Evolutionary conservation across 2,113 vertebrate species (phyloP).

Genomic region (Picathartes gymnocephalus): DNA sequence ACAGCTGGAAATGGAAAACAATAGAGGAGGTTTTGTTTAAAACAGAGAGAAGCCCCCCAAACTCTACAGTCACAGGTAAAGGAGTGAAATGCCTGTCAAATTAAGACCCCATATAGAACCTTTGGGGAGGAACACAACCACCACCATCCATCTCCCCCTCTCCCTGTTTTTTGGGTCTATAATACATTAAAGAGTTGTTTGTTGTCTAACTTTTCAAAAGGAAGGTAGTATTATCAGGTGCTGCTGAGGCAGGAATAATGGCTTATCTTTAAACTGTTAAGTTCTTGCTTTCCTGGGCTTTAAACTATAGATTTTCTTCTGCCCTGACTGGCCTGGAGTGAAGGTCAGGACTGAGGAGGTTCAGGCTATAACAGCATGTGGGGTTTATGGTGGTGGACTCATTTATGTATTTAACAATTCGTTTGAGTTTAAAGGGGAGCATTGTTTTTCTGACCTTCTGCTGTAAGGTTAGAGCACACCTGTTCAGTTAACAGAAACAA

Average conservation of each 20-base stretch:
- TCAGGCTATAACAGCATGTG: neutral
- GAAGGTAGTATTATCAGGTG: neutral
- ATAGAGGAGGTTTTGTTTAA: neutral
- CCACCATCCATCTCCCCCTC: neutral
- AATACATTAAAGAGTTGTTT: neutral
- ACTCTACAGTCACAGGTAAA: neutral
- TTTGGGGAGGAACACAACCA: accelerated
- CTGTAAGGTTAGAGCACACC: neutral
- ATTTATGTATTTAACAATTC: neutral
- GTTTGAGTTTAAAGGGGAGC: neutral
- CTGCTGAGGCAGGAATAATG: neutral
- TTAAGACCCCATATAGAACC: accelerated
- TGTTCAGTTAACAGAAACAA: neutral
- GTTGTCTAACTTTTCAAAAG: neutral
- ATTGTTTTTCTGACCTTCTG: neutral
- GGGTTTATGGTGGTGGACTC: neutral
- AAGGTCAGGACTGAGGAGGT: neutral
- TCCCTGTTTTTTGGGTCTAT: neutral
- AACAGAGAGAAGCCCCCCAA: neutral
- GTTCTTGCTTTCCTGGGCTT: neutral
- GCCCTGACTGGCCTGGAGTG: neutral
- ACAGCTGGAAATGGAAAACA: neutral
- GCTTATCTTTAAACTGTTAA: neutral
- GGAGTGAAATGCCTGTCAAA: neutral
- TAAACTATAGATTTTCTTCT: neutral